Base-by-base conservation (phyloP, 2,888 invertebrate species). In the Mythimna lalbum region DNA sequence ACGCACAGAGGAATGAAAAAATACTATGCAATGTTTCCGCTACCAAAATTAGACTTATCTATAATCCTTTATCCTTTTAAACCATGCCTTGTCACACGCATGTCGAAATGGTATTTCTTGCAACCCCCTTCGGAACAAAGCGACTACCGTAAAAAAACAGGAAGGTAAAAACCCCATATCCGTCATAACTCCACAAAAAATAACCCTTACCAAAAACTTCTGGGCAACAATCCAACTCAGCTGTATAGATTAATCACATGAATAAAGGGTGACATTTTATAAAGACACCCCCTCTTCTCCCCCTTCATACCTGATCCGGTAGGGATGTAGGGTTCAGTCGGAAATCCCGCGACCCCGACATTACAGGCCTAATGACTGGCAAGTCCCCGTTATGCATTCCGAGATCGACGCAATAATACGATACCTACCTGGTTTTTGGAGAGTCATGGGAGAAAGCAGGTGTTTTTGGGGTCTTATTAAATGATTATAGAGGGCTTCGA, bases 251-350 rank as follows among this genome's bases (percentile, higher is more conserved):
- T 84, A 84, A 83, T 83, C 72, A 83, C 67, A 66, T 57, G 81
- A 75, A 83, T 83, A 78, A 83, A 82, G 82, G 79, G 61, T 21
- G 80, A 83, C 73, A 75, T 80, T 83, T 81, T 69, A 84, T 76
- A 80, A 80, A 76, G 76, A 74, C 78, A 57, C 50, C 63, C 63
- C 27, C 39, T 62, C 19, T 23, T 49, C 49, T 57, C 43, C 55
- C 39, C 70, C 61, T 43, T 19, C 47, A 47, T 73, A 73, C 69
- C 78, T 69, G 77, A 27, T 5, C 74, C 72, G 74, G 52, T 31
- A 49, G 43, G 68, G 66, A 63, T 33, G n/a, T 50, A 23, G 70
- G 74, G 73, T 65, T 57, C 47, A 36, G 60, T 50, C 60, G 67
- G 63, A 78, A 74, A 75, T 70, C 80, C 74, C 78, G 71, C 47